A percentile compares a stretch with the other conserved stretches of the same genome.
These are phyloP conservation scores for Henicopernis longicauda DNA, from an alignment of 2,113 vertebrate species.

Conservation along the genomic window DNA sequence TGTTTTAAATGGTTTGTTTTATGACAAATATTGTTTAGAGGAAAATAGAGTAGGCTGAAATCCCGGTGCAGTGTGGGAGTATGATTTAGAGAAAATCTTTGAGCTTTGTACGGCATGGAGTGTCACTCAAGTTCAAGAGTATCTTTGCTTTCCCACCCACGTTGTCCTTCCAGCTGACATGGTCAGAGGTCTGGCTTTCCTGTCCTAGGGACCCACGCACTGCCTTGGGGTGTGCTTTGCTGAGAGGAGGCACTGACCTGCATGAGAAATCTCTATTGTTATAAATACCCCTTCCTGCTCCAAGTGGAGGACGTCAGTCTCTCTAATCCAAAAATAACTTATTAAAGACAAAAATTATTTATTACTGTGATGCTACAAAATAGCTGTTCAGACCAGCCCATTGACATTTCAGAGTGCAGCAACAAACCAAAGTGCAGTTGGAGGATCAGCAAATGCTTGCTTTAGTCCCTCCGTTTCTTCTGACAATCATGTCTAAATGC, in stretches of 20 bases:
- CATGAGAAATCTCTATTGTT: not conserved
- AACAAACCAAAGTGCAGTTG: not conserved
- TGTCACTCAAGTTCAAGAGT: not conserved
- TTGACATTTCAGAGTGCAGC: not conserved
- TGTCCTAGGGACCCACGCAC: not conserved
- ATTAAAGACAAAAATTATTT: not conserved
- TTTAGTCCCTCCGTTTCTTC: not conserved
- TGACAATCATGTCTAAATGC: not conserved
- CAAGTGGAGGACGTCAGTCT: not conserved
- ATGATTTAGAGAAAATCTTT: not conserved
- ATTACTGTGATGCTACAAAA: not conserved
- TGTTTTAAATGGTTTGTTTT: conserved; percentile 8
- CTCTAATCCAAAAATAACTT: not conserved
- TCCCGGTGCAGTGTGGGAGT: not conserved
- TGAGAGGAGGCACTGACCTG: not conserved
- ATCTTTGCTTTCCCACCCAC: not conserved
- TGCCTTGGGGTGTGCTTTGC: not conserved
- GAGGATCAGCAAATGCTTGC: not conserved
- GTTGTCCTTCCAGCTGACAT: not conserved
- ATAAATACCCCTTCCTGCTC: not conserved
- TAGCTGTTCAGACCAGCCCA: not conserved
- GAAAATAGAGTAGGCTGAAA: not conserved
- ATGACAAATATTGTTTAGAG: conserved; percentile 2
- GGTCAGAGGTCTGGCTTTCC: not conserved
- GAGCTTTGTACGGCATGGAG: not conserved